phyloP scores from a whole-genome alignment of 2,888 invertebrate species.

The Drosophila nigricruria region DNA sequence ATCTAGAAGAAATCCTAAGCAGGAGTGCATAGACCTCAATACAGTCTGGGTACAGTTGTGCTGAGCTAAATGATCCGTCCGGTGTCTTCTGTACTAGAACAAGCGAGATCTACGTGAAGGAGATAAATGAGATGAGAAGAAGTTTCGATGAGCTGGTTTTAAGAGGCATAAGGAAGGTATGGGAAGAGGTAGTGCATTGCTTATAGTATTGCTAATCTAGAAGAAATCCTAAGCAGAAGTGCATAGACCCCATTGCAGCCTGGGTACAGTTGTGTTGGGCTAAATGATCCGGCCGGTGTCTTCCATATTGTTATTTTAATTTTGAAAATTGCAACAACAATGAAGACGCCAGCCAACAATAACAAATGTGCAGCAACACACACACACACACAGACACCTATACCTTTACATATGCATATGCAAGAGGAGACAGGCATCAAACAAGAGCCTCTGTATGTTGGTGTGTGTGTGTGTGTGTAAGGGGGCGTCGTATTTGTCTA shows the following conservation, averaged over 20 bases:
- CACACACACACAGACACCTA: constrained; percentile 15
- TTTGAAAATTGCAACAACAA: constrained; percentile 77
- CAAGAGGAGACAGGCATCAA: constrained; percentile 27
- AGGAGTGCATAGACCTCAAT: no score
- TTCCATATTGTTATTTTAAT: constrained; percentile 75
- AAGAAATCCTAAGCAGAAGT: no score
- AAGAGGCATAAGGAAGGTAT: no score
- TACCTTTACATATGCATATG: constrained; percentile 38
- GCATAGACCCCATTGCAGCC: background rate
- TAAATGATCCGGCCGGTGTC: constrained; percentile 21
- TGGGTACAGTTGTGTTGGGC: constrained; percentile 61
- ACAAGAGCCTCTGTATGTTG: constrained; percentile 5
- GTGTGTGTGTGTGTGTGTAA: background rate
- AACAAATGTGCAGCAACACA: constrained; percentile 47
- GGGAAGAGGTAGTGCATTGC: no score
- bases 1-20: no score
- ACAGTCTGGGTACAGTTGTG: constrained; percentile 59
- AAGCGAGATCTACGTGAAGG: constrained; percentile 1
- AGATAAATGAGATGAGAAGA: background rate
- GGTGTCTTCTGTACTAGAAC: constrained; percentile 45
- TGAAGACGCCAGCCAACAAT: constrained; percentile 65
- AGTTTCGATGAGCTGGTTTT: constrained; percentile 19
- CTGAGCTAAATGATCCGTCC: constrained; percentile 15
- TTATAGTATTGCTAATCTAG: no score
- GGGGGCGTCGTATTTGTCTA: constrained; percentile 70